Percentiles rank a stretch among this genome's conserved stretches.
Conservation (phyloP, 2,113 vertebrate species). For the Channa argus region DNA sequence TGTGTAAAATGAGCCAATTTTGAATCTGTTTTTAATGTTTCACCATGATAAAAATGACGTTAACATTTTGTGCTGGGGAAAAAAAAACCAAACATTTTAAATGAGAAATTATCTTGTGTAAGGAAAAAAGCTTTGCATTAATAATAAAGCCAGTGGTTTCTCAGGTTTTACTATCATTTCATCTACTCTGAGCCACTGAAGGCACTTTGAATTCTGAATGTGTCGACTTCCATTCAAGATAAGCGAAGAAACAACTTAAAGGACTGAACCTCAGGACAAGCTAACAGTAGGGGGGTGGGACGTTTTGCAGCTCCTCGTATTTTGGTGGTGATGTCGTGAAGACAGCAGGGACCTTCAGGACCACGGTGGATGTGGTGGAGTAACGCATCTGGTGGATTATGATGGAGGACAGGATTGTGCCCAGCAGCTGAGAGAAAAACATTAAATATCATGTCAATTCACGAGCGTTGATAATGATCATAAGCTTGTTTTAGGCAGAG, state of each 20-base stretch:
- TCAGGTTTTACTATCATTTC: no score
- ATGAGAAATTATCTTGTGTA: no score
- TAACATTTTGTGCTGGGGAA: no score
- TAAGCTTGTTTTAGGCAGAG: no score
- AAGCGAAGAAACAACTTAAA: neutral
- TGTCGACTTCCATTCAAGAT: no score
- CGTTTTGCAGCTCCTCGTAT: constrained; percentile 69
- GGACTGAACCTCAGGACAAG: neutral
- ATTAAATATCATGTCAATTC: neutral
- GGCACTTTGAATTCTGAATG: constrained; percentile 5
- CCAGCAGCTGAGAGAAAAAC: constrained; percentile 58
- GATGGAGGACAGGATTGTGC: constrained; percentile 55
- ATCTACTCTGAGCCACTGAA: neutral
- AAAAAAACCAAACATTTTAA: no score
- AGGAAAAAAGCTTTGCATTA: no score
- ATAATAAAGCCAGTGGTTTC: no score
- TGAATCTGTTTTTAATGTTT: no score
- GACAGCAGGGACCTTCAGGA: constrained; percentile 38
- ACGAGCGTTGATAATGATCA: no score
- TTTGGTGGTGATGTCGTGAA: constrained; percentile 43
- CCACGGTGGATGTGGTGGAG: neutral
- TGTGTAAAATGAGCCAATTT: no score
- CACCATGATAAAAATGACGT: no score
- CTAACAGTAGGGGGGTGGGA: neutral
- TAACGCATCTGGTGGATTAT: constrained; percentile 65